A percentile compares a stretch with the other conserved stretches of the same genome.
These are phyloP conservation scores for Pseudobourletiella spinata DNA, from an alignment of 1,140 invertebrate genomes.

Conservation along the genomic window DNA sequence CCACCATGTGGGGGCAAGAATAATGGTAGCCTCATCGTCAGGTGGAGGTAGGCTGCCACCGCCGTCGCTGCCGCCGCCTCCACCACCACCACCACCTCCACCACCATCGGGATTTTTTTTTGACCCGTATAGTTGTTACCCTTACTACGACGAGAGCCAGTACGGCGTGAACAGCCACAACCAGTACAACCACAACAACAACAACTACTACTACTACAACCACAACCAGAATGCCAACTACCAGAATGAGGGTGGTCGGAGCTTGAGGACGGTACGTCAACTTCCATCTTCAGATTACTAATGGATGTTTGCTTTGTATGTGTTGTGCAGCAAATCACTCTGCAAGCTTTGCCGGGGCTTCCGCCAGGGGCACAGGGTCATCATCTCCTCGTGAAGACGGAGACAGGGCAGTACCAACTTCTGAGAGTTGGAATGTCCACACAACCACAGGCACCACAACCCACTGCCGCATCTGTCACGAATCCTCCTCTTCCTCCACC, in stretches of 20 bases:
- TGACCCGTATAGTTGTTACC: neutral
- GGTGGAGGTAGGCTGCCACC: too few species aligned
- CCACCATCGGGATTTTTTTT: too few species aligned
- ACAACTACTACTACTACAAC: too few species aligned
- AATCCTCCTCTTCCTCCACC: conserved; percentile 41
- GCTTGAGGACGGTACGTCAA: conserved; percentile 36
- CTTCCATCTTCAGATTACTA: conserved; percentile 27
- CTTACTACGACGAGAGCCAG: conserved; percentile 12
- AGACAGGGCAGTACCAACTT: conserved; percentile 88
- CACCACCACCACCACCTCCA: too few species aligned
- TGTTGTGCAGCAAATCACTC: conserved; percentile 59
- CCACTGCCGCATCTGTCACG: conserved; percentile 47
- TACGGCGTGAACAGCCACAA: too few species aligned
- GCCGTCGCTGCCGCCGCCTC: too few species aligned
- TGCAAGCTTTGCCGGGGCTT: conserved; percentile 71
- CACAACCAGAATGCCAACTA: too few species aligned
- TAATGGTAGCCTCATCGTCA: too few species aligned
- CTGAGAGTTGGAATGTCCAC: conserved; percentile 67
- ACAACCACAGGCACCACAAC: conserved; percentile 39
- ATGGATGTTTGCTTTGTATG: conserved; percentile 40
- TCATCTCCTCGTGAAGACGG: conserved; percentile 54
- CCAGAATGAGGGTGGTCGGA: conserved; percentile 27
- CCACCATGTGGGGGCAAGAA: too few species aligned
- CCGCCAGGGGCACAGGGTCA: conserved; percentile 73
- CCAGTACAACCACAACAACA: too few species aligned